A percentile compares a stretch with the other conserved stretches of the same genome.
These are phyloP conservation scores for Cheilosia urbana DNA, from an alignment of 2,888 invertebrate genomes.

Conservation along the genomic window DNA sequence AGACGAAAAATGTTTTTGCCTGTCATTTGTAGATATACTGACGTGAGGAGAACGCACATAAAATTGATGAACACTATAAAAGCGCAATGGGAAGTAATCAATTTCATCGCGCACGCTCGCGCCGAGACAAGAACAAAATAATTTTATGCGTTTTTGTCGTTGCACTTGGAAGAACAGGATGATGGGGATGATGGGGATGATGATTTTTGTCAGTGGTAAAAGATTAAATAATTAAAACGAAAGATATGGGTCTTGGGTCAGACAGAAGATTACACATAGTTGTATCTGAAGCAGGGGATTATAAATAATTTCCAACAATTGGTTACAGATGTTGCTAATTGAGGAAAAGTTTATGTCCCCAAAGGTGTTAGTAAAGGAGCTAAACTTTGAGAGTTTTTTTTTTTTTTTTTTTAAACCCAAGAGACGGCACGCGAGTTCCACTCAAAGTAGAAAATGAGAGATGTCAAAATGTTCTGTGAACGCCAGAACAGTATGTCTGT, in stretches of 20 bases:
- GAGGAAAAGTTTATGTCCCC: neutral
- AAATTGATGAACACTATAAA: constrained; percentile 67
- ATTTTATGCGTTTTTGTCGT: constrained; percentile 35
- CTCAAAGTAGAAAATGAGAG: neutral
- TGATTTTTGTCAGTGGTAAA: constrained; percentile 24
- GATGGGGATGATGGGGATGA: constrained; percentile 27
- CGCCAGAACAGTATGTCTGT: neutral
- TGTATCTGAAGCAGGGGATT: constrained; percentile 18
- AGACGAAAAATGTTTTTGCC: constrained; percentile 20
- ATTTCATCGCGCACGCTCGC: constrained; percentile 44
- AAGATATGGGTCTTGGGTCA: constrained; percentile 6
- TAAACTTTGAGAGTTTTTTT: neutral
- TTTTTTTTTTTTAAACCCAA: neutral
- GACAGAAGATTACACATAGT: constrained; percentile 6
- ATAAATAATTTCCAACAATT: constrained; percentile 34
- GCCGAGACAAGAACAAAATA: constrained; percentile 21
- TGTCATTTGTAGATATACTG: constrained; percentile 12
- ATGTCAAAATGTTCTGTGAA: neutral
- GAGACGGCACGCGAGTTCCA: neutral
- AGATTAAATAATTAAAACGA: constrained; percentile 23
- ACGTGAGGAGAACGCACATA: constrained; percentile 39
- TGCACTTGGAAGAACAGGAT: constrained; percentile 39
- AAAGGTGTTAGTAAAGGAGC: constrained; percentile 3
- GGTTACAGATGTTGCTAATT: constrained; percentile 14
- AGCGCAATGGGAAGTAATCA: constrained; percentile 63